Conservation (phyloP, 2,888 invertebrate genomes). For the Bombylius major region DNA sequence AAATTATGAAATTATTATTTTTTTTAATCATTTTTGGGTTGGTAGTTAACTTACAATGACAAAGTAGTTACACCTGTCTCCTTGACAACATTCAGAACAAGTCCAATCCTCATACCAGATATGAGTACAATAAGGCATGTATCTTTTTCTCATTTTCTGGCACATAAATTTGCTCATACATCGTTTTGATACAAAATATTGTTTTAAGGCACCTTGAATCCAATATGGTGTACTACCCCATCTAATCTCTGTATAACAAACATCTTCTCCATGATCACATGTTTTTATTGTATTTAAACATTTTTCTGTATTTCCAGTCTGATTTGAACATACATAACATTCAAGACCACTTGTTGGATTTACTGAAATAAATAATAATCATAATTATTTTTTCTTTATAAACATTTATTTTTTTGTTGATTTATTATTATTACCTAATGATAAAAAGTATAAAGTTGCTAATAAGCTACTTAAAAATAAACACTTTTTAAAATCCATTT, state of each 20-base stretch:
- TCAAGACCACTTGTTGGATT: conserved; percentile 43
- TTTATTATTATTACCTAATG: not conserved
- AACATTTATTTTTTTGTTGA: not conserved
- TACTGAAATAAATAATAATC: not conserved
- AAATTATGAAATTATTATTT: too few species aligned
- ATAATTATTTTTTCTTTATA: too few species aligned
- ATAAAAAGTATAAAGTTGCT: not conserved
- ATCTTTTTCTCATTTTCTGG: conserved; percentile 51
- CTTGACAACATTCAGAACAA: conserved; percentile 90
- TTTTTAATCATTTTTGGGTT: too few species aligned
- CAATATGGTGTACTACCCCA: conserved; percentile 93
- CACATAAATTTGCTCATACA: conserved; percentile 77
- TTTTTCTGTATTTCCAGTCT: conserved; percentile 85
- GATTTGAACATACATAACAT: conserved; percentile 89
- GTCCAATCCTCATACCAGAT: conserved; percentile 96
- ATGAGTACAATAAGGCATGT: conserved; percentile 71
- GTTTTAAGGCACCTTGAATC: conserved; percentile 84
- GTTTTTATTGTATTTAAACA: conserved; percentile 84
- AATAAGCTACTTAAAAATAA: not conserved
- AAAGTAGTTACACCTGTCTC: conserved; percentile 91
- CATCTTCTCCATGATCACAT: conserved; percentile 76
- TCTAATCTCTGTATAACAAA: conserved; percentile 67
- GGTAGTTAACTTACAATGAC: conserved; percentile 64
- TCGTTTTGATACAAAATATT: conserved; percentile 82
- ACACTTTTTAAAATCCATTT: not conserved